These are phyloP conservation scores for Nudaria mundana DNA, from an alignment of 2,888 invertebrate genomes.

Conservation along the genomic window DNA sequence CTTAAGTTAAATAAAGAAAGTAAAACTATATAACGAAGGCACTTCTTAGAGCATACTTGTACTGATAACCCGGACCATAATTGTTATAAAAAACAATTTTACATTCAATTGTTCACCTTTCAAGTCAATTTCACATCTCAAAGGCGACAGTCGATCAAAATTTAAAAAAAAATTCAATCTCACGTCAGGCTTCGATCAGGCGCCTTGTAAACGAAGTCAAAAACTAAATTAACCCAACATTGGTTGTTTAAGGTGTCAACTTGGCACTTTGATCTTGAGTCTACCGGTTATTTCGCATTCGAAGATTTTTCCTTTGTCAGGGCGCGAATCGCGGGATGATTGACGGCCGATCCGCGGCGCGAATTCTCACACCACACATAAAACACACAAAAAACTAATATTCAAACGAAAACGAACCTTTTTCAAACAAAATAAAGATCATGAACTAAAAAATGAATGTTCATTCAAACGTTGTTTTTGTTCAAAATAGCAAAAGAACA, in stretches of 20 bases:
- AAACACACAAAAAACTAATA: constrained; percentile 3
- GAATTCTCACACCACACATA: constrained; percentile 31
- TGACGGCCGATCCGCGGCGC: constrained; percentile 71
- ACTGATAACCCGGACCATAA: no score
- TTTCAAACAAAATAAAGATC: neutral
- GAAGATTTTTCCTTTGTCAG: constrained; percentile 79
- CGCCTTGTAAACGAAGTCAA: constrained; percentile 47
- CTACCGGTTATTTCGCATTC: constrained; percentile 57
- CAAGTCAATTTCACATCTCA: constrained; percentile 20
- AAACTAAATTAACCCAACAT: constrained; percentile 69
- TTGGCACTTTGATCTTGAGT: constrained; percentile 64
- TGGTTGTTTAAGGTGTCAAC: constrained; percentile 62
- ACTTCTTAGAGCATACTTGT: no score
- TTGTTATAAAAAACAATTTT: no score
- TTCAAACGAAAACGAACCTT: constrained; percentile 5
- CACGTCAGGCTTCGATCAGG: constrained; percentile 37
- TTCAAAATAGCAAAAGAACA: constrained; percentile 24
- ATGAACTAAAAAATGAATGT: neutral
- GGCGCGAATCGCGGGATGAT: constrained; percentile 68
- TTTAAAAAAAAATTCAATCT: constrained; percentile 26
- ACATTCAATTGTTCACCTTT: neutral
- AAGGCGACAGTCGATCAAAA: constrained; percentile 21
- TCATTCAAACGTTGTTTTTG: constrained; percentile 20
- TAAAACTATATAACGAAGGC: no score
- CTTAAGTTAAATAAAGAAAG: no score